A percentile compares a stretch with the other conserved stretches of the same genome.
Evolutionary conservation across 2,113 vertebrate species (phyloP).

Genomic region (Vulpes lagopus): DNA sequence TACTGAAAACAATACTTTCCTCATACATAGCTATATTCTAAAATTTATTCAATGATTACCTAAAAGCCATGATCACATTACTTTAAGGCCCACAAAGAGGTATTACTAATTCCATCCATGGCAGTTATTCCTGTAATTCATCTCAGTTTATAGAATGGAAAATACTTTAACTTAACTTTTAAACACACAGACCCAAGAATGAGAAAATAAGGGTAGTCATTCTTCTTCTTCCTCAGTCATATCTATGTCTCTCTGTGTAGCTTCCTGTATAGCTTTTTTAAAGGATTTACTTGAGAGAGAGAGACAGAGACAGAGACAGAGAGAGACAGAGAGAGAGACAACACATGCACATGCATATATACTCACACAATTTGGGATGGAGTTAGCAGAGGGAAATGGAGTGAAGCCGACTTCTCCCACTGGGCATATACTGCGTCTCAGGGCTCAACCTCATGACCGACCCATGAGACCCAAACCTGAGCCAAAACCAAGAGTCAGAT

Average conservation of each 20-base stretch:
- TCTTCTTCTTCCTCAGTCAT: not conserved
- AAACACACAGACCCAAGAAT: not conserved
- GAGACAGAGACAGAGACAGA: not conserved
- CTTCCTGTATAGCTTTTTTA: slow-evolving; percentile 23
- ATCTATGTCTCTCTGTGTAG: not conserved
- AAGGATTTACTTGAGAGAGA: not conserved
- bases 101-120: not conserved
- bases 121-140: not conserved
- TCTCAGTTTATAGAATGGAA: not conserved
- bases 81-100: not conserved
- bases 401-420: not conserved
- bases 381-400: not conserved
- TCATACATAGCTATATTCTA: not conserved
- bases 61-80: not conserved
- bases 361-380: not conserved
- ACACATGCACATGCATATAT: not conserved
- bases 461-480: not conserved
- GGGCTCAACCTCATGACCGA: not conserved
- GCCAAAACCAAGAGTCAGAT: not conserved
- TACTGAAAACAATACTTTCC: not conserved
- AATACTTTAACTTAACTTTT: not conserved
- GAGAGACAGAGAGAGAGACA: not conserved
- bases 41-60: not conserved
- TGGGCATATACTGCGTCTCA: not conserved
- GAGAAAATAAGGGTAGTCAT: not conserved